phyloP scores from a whole-genome alignment of 2,113 vertebrate species.

The Pyxicephalus adspersus region DNA sequence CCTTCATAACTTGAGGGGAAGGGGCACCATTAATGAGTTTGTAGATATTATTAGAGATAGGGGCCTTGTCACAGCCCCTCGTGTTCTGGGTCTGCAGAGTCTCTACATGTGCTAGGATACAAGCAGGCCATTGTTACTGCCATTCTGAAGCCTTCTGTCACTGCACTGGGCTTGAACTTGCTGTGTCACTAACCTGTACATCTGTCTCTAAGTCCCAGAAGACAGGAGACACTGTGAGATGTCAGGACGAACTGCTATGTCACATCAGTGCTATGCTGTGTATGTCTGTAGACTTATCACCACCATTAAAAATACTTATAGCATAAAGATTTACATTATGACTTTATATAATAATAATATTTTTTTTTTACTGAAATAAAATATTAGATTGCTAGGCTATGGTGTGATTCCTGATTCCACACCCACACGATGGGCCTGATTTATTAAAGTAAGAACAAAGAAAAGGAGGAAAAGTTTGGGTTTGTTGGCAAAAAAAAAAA shows the following conservation, averaged over 20 bases:
- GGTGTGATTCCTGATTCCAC: too few species aligned
- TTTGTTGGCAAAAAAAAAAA: too few species aligned
- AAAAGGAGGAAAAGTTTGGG: too few species aligned
- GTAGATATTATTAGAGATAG: rapidly evolving
- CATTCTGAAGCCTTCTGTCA: neutral
- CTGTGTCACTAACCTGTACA: constrained; percentile 62
- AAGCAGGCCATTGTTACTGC: constrained; percentile 61
- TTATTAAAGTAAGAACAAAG: too few species aligned
- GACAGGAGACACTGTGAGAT: constrained; percentile 57
- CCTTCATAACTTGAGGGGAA: neutral
- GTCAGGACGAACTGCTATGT: constrained; percentile 57
- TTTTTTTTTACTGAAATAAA: too few species aligned
- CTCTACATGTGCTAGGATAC: neutral
- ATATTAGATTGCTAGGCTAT: too few species aligned
- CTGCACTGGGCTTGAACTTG: constrained; percentile 42
- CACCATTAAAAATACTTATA: too few species aligned
- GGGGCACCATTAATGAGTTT: neutral
- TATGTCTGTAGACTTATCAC: constrained; percentile 20
- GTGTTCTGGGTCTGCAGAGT: neutral
- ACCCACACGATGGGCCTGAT: too few species aligned
- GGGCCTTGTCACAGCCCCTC: neutral
- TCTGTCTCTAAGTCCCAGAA: constrained; percentile 60
- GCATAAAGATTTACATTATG: too few species aligned
- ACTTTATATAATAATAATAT: too few species aligned
- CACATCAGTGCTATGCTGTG: constrained; percentile 25